Base-by-base conservation (phyloP, 1,140 invertebrate species). In the Lasaia peninsularis region DNA sequence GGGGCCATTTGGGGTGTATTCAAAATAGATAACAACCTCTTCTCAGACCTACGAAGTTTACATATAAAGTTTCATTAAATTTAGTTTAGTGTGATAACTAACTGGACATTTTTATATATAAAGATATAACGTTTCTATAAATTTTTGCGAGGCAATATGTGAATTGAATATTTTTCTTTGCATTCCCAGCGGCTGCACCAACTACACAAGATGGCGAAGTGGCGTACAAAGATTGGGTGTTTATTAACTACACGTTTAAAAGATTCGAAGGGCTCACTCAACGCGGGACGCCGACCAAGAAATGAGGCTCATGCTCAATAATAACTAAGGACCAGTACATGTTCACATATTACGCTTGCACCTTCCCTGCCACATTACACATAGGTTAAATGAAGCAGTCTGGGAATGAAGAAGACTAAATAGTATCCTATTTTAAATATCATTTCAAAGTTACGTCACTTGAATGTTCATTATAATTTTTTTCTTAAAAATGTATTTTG, bases 241-340 rank as follows among this genome's bases (percentile, higher is more conserved):
- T 99, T 89, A 98, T 99, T 75, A 99, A 99, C 90, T 99, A 99
- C 88, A 99, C 98, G 60, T 99, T 99, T 91, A 99, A 99, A 88
- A 92, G 98, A 63, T 99, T 99, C 86, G 98, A 99, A 89, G 98
- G 97, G 44, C 91, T 99, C 32, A 98, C 97, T 14, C 96, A 97
- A 78, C 91, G 95, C 65, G 95, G 95, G 52, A 94, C 93, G 49
- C 93, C 94, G 48, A 93, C 91, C 67, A 95, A 95, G 88, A 95
- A 95, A 91, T 95, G 80, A 86, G 62, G 49, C 50, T 51, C 7
- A 9, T 33, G 12, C 56, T 48, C 31, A 21, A 56, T 35, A 16
- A 53, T 53, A 24, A 34, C 34, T 53, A 52, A 52, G 14, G 44
- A 58, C 20, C 56, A 56, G 56, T 55, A 55, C 52, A 55, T 55